Percentiles rank a stretch among this genome's conserved stretches.
phyloP scores from a whole-genome alignment of 64 coral and sea anemone genomes.

The Acropora yongei region DNA sequence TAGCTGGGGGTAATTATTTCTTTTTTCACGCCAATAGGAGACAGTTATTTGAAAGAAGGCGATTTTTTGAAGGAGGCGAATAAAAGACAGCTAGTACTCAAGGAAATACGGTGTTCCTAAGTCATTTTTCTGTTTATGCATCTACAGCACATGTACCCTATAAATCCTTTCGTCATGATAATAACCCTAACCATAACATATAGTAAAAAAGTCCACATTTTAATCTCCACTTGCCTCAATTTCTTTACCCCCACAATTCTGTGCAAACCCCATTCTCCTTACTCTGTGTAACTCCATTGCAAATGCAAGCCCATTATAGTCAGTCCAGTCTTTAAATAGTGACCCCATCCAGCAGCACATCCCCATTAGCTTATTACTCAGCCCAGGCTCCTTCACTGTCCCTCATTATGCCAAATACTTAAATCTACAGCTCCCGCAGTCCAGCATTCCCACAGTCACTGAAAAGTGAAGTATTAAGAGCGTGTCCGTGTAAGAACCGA shows the following conservation, averaged over 20 bases:
- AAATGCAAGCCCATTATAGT: not conserved
- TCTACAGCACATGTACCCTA: too few species aligned
- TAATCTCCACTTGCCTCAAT: constrained; percentile 8
- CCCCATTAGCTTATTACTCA: not conserved
- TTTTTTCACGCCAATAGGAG: too few species aligned
- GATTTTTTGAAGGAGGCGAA: too few species aligned
- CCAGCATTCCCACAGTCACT: constrained; percentile 15
- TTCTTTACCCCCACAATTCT: constrained; percentile 4
- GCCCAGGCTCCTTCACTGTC: constrained; percentile 2
- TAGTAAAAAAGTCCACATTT: constrained; percentile 9
- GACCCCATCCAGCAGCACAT: not conserved
- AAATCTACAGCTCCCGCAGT: constrained; percentile 27
- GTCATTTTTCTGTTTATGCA: too few species aligned
- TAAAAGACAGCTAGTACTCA: too few species aligned
- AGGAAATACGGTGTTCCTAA: too few species aligned
- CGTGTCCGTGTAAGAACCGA: too few species aligned
- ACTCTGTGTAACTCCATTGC: constrained; percentile 1
- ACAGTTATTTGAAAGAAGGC: too few species aligned
- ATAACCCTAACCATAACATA: too few species aligned
- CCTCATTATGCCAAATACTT: constrained; percentile 28
- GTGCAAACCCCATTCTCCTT: constrained; percentile 27
- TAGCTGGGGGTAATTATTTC: too few species aligned
- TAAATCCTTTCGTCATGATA: too few species aligned
- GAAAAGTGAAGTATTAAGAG: too few species aligned
- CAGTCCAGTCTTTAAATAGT: not conserved